A percentile compares a stretch with the other conserved stretches of the same genome.
phyloP scores from a whole-genome alignment of 2,888 invertebrate genomes.

The Myopa tessellatipennis region DNA sequence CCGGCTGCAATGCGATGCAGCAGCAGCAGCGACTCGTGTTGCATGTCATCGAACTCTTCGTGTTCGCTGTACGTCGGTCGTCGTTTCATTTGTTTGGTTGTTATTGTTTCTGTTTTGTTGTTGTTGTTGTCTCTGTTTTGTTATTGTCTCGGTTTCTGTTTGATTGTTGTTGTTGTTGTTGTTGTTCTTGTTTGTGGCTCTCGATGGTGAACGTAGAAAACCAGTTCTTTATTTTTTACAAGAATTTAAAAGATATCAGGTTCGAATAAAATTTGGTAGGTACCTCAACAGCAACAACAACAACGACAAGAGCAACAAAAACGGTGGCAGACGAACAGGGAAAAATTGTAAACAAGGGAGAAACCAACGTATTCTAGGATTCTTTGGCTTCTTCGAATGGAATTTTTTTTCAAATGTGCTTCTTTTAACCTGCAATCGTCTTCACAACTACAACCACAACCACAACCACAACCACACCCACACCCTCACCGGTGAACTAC shows the following conservation, averaged over 20 bases:
- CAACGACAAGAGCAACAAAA: conserved; percentile 2
- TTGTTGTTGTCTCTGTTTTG: not conserved
- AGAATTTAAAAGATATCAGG: not conserved
- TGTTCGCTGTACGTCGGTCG: conserved; percentile 3
- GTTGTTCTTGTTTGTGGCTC: not conserved
- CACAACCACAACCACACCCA: not conserved
- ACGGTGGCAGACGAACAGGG: not conserved
- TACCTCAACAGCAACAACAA: conserved; percentile 1
- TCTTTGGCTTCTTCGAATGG: too few species aligned
- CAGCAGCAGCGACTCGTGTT: conserved; percentile 19
- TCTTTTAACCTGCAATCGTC: too few species aligned
- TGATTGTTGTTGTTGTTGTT: not conserved
- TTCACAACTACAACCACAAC: not conserved
- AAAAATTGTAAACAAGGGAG: not conserved
- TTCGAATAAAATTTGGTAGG: not conserved
- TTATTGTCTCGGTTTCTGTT: too few species aligned
- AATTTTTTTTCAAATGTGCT: too few species aligned
- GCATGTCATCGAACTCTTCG: conserved; percentile 40
- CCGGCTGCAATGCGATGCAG: conserved; percentile 13
- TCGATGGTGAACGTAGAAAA: not conserved
- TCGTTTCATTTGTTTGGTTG: conserved; percentile 5
- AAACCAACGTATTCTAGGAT: not conserved
- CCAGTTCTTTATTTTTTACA: not conserved
- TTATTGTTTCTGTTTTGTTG: conserved; percentile 5
- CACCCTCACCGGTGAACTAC: not conserved